phyloP scores from a whole-genome alignment of 64 coral and sea anemone species.

The Stylophora pistillata region DNA sequence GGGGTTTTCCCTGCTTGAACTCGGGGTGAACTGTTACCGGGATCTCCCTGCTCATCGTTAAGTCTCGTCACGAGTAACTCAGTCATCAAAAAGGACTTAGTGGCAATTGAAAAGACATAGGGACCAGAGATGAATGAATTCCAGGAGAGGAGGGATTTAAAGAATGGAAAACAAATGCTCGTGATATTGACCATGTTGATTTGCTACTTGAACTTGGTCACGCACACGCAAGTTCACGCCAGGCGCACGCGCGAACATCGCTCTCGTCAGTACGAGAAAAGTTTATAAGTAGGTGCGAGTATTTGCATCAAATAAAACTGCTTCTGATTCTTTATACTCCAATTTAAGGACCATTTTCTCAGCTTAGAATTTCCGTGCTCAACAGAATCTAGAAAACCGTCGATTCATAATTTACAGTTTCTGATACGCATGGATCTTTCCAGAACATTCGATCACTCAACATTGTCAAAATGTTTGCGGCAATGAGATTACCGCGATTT shows the following conservation, averaged over 20 bases:
- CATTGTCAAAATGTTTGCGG: not conserved
- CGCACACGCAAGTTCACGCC: not conserved
- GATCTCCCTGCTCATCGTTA: constrained; percentile 40
- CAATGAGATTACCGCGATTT: not conserved
- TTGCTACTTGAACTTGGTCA: not conserved
- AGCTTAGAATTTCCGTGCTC: not conserved
- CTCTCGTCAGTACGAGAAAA: not conserved
- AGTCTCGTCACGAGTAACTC: not conserved
- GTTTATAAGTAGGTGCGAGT: not conserved
- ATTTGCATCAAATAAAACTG: no score
- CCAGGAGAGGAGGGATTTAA: not conserved
- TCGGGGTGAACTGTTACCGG: constrained; percentile 40
- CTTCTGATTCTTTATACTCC: not conserved
- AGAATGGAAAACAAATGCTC: not conserved
- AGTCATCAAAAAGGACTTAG: not conserved
- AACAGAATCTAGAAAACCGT: not conserved
- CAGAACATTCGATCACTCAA: not conserved
- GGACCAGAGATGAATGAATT: not conserved
- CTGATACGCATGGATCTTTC: not conserved
- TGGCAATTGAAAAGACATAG: not conserved
- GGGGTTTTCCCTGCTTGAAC: constrained; percentile 37
- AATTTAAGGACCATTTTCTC: not conserved
- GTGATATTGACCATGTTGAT: not conserved
- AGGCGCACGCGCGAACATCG: not conserved
- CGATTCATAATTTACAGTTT: not conserved